Evolutionary conservation across 2,113 vertebrate species (phyloP).

Genomic region (Nyctereutes procyonoides): DNA sequence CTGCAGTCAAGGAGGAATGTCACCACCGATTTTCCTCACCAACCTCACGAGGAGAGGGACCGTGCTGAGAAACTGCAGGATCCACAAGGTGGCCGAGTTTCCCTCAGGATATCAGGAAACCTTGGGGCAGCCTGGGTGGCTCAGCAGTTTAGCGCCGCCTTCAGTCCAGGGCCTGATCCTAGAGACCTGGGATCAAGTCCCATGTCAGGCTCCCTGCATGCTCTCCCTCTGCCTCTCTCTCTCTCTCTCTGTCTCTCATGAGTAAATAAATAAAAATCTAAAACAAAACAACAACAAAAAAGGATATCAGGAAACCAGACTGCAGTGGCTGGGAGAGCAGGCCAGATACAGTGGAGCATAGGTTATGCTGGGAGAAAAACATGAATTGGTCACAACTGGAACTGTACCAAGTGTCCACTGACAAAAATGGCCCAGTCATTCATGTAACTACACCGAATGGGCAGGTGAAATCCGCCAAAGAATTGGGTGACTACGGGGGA

Average conservation of each 20-base stretch:
- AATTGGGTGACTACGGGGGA: neutral
- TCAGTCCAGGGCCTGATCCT: too few relatives aligned
- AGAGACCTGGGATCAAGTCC: too few relatives aligned
- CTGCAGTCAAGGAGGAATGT: neutral
- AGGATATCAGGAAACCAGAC: neutral
- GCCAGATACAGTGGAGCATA: neutral
- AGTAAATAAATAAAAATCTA: too few relatives aligned
- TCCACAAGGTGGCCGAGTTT: neutral
- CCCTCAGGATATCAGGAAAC: neutral
- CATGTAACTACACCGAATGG: neutral
- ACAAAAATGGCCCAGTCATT: neutral
- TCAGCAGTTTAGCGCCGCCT: too few relatives aligned
- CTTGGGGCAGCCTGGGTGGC: too few relatives aligned
- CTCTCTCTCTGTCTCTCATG: too few relatives aligned
- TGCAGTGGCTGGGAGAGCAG: neutral
- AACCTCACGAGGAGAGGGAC: neutral
- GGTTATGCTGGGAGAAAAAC: neutral
- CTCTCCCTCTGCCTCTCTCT: too few relatives aligned
- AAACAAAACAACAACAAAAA: too few relatives aligned
- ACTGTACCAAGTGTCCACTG: neutral
- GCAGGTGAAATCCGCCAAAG: neutral
- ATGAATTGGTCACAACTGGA: neutral
- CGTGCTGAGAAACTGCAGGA: neutral
- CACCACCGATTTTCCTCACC: neutral
- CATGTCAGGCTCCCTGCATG: too few relatives aligned